Conservation (phyloP, 1,140 invertebrate species). For the Daktulosphaira vitifoliae region DNA sequence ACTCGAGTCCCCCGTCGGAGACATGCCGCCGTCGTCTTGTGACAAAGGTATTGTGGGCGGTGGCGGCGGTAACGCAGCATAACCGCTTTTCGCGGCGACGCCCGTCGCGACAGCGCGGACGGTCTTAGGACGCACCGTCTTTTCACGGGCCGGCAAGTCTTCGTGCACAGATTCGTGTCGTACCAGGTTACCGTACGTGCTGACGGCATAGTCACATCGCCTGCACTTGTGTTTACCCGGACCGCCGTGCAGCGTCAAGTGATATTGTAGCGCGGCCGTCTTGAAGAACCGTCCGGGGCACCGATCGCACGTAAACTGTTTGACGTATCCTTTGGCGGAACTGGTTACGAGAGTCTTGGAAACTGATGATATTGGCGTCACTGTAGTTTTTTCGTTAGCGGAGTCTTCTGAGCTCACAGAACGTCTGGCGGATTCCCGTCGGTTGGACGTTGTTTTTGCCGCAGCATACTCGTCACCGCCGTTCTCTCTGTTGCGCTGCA, state of each 20-base stretch:
- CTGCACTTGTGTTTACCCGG: constrained; percentile 62
- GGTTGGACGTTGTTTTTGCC: too few species aligned
- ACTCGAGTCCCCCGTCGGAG: too few species aligned
- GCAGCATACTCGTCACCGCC: too few species aligned
- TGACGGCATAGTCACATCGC: constrained; percentile 75
- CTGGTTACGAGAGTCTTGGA: too few species aligned
- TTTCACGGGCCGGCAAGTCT: constrained; percentile 36
- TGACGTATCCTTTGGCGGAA: constrained; percentile 17
- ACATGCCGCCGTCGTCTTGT: too few species aligned
- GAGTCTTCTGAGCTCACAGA: too few species aligned
- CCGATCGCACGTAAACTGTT: constrained; percentile 51
- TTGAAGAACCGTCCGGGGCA: constrained; percentile 64
- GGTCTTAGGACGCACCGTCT: not conserved
- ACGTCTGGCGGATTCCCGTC: too few species aligned
- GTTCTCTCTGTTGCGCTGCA: too few species aligned
- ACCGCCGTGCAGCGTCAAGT: constrained; percentile 60
- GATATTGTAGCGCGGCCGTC: constrained; percentile 59
- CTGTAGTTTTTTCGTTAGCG: too few species aligned
- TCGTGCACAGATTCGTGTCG: constrained; percentile 60
- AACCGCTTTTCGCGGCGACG: too few species aligned
- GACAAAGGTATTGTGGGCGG: too few species aligned
- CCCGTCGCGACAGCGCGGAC: constrained; percentile 19
- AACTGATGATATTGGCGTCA: not conserved
- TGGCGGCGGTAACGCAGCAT: not conserved
- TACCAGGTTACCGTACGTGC: constrained; percentile 64